Conservation (phyloP, 2,797 vertebrate species). For the Chiroxiphia lanceolata region DNA sequence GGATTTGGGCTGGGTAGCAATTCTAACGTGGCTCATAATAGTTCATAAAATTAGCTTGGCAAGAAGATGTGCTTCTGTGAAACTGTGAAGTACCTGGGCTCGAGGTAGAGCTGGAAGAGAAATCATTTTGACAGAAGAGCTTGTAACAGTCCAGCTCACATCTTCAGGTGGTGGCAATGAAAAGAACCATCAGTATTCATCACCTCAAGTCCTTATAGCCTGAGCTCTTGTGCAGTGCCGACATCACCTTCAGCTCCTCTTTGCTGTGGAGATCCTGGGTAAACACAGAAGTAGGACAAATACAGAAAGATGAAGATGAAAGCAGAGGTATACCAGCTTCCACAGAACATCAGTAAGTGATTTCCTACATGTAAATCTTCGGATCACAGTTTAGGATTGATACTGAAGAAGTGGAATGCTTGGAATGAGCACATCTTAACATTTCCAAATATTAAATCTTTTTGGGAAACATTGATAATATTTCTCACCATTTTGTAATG, state of each 20-base stretch:
- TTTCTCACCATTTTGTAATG: not conserved
- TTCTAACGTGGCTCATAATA: constrained; percentile 30
- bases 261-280: not conserved
- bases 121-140: constrained; percentile 15
- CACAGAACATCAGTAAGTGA: not conserved
- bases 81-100: not conserved
- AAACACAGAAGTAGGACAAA: not conserved
- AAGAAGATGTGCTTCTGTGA: not conserved
- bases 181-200: not conserved
- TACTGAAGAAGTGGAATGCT: not conserved
- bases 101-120: not conserved
- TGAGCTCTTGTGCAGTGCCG: not conserved
- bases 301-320: not conserved
- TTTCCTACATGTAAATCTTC: fast-evolving
- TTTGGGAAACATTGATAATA: not conserved
- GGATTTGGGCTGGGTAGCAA: constrained; percentile 7
- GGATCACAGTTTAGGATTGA: not conserved
- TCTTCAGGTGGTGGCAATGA: not conserved
- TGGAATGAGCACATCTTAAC: not conserved
- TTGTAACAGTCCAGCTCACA: not conserved
- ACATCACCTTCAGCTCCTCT: not conserved
- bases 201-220: not conserved
- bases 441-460: not conserved
- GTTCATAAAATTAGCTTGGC: constrained; percentile 15
- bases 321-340: not conserved